Conservation (phyloP, 1,140 invertebrate species). For the Drosophila repleta region DNA sequence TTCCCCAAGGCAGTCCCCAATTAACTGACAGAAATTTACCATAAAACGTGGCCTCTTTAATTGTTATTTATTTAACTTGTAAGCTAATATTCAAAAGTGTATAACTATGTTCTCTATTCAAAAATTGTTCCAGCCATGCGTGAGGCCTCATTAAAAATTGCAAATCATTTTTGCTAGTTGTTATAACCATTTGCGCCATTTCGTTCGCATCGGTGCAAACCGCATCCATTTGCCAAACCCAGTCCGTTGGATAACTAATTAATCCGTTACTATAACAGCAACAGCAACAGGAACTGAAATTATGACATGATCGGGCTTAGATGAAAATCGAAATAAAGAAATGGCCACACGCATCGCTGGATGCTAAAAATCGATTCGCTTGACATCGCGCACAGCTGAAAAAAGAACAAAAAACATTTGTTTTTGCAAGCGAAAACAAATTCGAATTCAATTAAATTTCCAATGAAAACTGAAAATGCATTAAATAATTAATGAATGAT, state of each 20-base stretch:
- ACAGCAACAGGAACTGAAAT: constrained; percentile 20
- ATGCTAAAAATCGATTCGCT: not conserved
- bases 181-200: no score
- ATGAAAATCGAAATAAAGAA: constrained; percentile 56
- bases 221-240: constrained; percentile 31
- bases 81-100: no score
- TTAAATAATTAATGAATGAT: constrained; percentile 45
- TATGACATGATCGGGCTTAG: constrained; percentile 65
- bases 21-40: no score
- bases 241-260: constrained; percentile 46
- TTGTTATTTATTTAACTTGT: no score
- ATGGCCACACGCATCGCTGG: constrained; percentile 35
- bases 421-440: constrained; percentile 37
- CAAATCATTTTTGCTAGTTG: constrained; percentile 7
- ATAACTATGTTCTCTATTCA: no score
- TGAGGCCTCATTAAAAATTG: constrained; percentile 9
- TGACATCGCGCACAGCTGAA: not conserved
- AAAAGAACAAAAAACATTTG: not conserved
- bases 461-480: constrained; percentile 48
- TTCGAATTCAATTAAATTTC: constrained; percentile 55
- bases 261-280: constrained; percentile 20
- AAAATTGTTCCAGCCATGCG: not conserved
- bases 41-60: no score
- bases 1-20: no score
- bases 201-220: not conserved